Evolutionary conservation across 2,113 vertebrate species (phyloP).

Genomic region (Percina caprodes): DNA sequence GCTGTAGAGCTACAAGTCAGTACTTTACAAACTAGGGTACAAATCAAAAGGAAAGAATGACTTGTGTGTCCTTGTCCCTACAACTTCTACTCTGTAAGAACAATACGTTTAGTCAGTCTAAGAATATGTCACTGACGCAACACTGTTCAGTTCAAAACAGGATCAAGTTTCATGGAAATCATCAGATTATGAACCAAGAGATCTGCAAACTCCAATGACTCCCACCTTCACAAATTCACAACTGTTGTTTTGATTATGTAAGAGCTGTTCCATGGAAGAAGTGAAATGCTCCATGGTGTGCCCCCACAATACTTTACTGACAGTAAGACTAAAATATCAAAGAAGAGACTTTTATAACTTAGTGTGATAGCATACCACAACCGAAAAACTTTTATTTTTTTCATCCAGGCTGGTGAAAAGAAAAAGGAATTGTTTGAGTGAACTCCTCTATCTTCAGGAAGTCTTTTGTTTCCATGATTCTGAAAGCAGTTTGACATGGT

Average conservation of each 20-base stretch:
- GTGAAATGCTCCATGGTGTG: not conserved
- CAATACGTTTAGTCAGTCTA: not conserved
- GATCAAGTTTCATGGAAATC: not conserved
- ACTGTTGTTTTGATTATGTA: constrained; percentile 22
- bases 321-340: constrained; percentile 29
- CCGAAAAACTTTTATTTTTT: constrained; percentile 2
- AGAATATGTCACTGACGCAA: not conserved
- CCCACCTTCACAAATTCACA: constrained; percentile 1
- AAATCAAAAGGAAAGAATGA: not conserved
- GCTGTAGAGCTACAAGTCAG: constrained; percentile 8
- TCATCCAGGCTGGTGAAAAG: constrained; percentile 1
- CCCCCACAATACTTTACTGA: constrained; percentile 23
- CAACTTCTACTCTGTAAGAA: not conserved
- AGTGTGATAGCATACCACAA: not conserved
- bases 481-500: constrained; percentile 46
- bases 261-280: not conserved
- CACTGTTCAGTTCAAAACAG: not conserved
- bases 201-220: not conserved
- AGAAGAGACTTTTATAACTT: constrained; percentile 15
- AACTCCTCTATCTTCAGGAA: constrained; percentile 25
- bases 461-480: constrained; percentile 45
- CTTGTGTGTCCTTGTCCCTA: not conserved
- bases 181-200: not conserved
- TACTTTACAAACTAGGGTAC: not conserved
- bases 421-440: constrained; percentile 6